Evolutionary conservation across 2,113 vertebrate genomes (phyloP).

Genomic region (Lutjanus erythropterus): DNA sequence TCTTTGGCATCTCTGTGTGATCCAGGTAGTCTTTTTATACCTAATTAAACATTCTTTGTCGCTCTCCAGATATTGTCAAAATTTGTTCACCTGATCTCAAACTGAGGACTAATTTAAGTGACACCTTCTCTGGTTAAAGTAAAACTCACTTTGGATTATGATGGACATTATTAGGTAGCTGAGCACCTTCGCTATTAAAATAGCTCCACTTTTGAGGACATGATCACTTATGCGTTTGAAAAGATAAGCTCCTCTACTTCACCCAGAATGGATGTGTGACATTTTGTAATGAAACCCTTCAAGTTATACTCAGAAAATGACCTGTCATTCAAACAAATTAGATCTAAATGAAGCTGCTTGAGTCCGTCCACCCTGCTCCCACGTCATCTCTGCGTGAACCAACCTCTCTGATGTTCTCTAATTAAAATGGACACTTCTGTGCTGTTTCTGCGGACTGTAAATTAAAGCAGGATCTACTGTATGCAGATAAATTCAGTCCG

Average conservation of each 20-base stretch:
- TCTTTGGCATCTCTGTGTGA: conserved; percentile 35
- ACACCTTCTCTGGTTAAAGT: conserved; percentile 31
- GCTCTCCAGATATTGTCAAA: background rate
- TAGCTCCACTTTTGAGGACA: conserved; percentile 55
- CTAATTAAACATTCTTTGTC: conserved; percentile 45
- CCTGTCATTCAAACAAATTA: conserved; percentile 73
- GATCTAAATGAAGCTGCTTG: conserved; percentile 69
- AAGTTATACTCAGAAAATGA: conserved; percentile 63
- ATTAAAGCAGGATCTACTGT: conserved; percentile 26
- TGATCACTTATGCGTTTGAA: conserved; percentile 44
- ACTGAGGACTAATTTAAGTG: background rate
- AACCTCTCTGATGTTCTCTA: conserved; percentile 43
- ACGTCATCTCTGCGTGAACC: conserved; percentile 32
- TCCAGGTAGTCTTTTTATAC: conserved; percentile 49
- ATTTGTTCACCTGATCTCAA: background rate
- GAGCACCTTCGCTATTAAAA: conserved; percentile 43
- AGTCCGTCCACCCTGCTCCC: conserved; percentile 44
- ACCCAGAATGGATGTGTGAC: conserved; percentile 59
- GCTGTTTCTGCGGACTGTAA: conserved; percentile 21
- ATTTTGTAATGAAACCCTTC: conserved; percentile 67
- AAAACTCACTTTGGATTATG: conserved; percentile 27
- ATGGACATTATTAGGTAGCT: conserved; percentile 51
- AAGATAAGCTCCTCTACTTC: conserved; percentile 53
- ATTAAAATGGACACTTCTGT: conserved; percentile 57
- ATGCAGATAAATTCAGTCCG: background rate